Conservation (phyloP, 2,113 vertebrate species). For the Peucedramus taeniatus region DNA sequence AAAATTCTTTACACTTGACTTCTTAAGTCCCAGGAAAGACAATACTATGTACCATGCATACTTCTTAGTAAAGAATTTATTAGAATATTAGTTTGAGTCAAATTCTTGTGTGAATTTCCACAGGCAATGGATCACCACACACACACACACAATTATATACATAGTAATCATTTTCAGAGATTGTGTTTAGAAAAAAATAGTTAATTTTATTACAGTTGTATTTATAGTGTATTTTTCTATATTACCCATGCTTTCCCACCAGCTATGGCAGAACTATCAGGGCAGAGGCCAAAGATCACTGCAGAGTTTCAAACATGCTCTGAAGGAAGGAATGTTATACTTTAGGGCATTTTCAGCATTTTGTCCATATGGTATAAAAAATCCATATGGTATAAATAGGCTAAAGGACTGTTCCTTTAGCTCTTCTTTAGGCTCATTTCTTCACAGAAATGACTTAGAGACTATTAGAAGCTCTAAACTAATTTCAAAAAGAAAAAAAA, state of each 20-base stretch:
- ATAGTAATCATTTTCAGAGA: not conserved
- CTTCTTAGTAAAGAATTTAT: not conserved
- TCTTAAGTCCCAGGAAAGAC: slow-evolving; percentile 47
- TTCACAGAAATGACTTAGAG: not conserved
- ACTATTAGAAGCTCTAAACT: not conserved
- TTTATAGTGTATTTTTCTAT: not conserved
- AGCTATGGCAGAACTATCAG: not conserved
- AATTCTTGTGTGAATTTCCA: not conserved
- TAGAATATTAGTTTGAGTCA: slow-evolving; percentile 1
- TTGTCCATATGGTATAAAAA: too few species aligned
- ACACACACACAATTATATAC: not conserved
- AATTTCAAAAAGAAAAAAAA: not conserved
- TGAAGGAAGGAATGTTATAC: not conserved
- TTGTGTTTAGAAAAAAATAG: not conserved
- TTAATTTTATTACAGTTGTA: not conserved
- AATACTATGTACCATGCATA: not conserved
- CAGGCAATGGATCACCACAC: not conserved
- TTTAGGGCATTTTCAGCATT: not conserved
- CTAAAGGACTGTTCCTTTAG: not conserved
- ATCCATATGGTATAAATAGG: not conserved
- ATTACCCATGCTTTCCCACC: not conserved
- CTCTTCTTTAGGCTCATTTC: not conserved
- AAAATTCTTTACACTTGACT: slow-evolving; percentile 59
- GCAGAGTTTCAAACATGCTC: not conserved
- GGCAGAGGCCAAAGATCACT: not conserved